Conservation (phyloP, 2,113 vertebrate genomes). For the Carassius gibelio region DNA sequence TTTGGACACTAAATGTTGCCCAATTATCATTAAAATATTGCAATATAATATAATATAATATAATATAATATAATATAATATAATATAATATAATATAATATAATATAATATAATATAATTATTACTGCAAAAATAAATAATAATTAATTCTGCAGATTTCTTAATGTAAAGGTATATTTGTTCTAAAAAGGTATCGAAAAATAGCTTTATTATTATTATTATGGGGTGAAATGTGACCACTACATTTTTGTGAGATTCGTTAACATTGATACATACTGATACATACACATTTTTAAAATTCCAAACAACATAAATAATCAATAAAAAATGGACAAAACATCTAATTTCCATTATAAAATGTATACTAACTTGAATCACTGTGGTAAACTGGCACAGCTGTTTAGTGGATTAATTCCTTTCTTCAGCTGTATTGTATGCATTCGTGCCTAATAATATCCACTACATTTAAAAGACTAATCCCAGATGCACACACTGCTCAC, state of each 20-base stretch:
- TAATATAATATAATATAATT: not conserved
- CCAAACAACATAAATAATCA: not conserved
- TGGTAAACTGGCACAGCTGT: not conserved
- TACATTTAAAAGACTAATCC: not conserved
- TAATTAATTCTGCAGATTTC: not conserved
- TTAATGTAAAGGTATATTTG: not conserved
- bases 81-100: not conserved
- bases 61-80: not conserved
- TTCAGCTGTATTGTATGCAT: not conserved
- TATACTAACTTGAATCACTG: not conserved
- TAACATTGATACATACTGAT: not conserved
- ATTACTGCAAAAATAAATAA: not conserved
- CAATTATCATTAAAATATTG: not conserved
- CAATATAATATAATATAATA: not conserved
- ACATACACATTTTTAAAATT: not conserved
- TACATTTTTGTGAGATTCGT: not conserved
- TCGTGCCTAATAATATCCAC: not conserved
- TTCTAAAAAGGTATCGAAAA: not conserved
- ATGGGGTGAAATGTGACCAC: not conserved
- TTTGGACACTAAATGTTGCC: not conserved
- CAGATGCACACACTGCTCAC: constrained; percentile 1
- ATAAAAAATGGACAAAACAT: not conserved
- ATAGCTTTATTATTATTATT: not conserved
- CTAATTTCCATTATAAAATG: not conserved
- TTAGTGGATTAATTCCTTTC: not conserved